Percentiles rank a stretch among this genome's conserved stretches.
Evolutionary conservation across 2,888 invertebrate genomes (phyloP).

Genomic region (Thumatha senex): DNA sequence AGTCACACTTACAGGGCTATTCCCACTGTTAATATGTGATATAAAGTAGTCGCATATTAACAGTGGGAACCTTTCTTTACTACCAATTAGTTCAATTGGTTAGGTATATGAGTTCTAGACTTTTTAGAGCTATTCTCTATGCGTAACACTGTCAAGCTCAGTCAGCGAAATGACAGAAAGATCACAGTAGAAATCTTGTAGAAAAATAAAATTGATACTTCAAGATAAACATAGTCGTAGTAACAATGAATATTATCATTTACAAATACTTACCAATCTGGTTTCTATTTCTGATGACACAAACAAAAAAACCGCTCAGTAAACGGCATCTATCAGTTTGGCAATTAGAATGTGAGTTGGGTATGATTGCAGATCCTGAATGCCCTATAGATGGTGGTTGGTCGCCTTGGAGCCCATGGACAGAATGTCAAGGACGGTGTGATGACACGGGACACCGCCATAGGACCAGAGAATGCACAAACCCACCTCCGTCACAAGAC

Average conservation of each 20-base stretch:
- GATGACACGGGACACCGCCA: constrained; percentile 68
- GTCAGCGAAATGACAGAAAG: no score
- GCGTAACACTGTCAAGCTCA: no score
- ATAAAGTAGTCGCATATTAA: no score
- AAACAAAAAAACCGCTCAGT: constrained; percentile 52
- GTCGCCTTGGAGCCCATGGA: constrained; percentile 76
- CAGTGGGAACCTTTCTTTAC: no score
- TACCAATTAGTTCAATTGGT: no score
- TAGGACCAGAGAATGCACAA: constrained; percentile 66
- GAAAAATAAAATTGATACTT: no score
- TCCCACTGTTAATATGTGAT: no score
- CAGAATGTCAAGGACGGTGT: constrained; percentile 70
- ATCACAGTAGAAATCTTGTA: no score
- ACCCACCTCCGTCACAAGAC: constrained; percentile 69
- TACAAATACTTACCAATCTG: constrained; percentile 20
- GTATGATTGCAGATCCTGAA: constrained; percentile 59
- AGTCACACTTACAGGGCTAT: no score
- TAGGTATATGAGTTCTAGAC: no score
- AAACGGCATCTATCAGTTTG: constrained; percentile 61
- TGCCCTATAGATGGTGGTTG: constrained; percentile 79
- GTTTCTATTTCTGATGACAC: constrained; percentile 18
- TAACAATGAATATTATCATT: constrained; percentile 17
- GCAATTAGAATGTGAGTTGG: constrained; percentile 72
- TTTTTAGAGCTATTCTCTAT: no score
- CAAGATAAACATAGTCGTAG: no score